phyloP scores from a whole-genome alignment of 2,797 vertebrate genomes.

The Nannoperca australis region DNA sequence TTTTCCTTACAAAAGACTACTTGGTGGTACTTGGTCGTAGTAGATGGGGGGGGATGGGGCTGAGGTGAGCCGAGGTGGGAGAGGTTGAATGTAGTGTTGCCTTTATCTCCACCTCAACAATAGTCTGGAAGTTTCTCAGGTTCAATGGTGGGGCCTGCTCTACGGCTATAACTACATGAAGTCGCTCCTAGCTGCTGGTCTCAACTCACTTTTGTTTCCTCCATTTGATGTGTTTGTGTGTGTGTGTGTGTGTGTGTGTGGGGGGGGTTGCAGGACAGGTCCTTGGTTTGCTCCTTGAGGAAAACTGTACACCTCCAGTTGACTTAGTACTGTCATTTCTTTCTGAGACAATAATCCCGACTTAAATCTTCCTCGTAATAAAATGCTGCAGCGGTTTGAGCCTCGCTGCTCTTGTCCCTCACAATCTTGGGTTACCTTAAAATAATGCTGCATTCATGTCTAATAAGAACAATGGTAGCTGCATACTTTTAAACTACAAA shows the following conservation, averaged over 20 bases:
- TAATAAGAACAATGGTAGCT: background rate
- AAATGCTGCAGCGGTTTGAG: conserved; percentile 20
- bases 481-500: background rate
- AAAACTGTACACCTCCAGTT: conserved; percentile 21
- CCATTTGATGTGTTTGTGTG: conserved; percentile 20
- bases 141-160: conserved; percentile 29
- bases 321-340: conserved; percentile 4
- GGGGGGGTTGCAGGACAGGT: conserved; percentile 5
- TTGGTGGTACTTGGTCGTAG: conserved; percentile 69
- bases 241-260: background rate
- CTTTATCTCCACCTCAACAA: conserved; percentile 45
- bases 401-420: conserved; percentile 1
- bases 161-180: conserved; percentile 21
- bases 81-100: conserved; percentile 63
- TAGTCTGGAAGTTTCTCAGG: conserved; percentile 32
- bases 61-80: conserved; percentile 35
- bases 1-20: conserved; percentile 73
- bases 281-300: conserved; percentile 28
- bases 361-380: background rate
- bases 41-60: conserved; percentile 38
- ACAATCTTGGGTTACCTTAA: conserved; percentile 10
- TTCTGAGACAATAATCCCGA: background rate
- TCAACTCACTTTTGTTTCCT: conserved; percentile 31
- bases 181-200: conserved; percentile 48
- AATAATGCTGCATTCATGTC: conserved; percentile 62